A percentile compares a stretch with the other conserved stretches of the same genome.
These are phyloP conservation scores for Leucozona laternaria DNA, from an alignment of 2,888 invertebrate species.

Conservation along the genomic window DNA sequence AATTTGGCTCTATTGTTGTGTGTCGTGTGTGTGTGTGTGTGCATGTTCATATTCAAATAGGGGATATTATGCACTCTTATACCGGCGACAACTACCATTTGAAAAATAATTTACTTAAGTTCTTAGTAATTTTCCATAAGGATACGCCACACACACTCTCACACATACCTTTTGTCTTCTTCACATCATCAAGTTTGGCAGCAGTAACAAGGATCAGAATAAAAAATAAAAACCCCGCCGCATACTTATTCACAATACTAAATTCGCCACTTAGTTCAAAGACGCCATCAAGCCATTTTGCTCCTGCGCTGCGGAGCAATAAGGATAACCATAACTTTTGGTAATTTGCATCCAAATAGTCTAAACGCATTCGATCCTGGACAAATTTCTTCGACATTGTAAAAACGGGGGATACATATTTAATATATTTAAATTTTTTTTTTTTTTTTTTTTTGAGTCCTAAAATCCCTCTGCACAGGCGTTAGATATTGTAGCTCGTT, in stretches of 20 bases:
- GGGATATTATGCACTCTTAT: background rate
- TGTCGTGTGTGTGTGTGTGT: background rate
- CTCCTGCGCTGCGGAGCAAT: background rate
- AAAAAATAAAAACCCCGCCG: constrained; percentile 38
- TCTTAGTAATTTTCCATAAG: constrained; percentile 62
- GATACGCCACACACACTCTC: background rate
- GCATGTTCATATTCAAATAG: background rate
- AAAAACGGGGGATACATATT: no score
- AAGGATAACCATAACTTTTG: constrained; percentile 65
- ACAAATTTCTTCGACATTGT: constrained; percentile 41
- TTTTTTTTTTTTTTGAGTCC: background rate
- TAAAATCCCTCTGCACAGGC: constrained; percentile 10
- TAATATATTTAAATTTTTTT: background rate
- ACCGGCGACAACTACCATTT: background rate
- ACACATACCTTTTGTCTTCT: background rate
- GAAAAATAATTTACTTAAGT: constrained; percentile 63
- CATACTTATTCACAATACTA: background rate
- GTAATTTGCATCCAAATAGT: constrained; percentile 63
- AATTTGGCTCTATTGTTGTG: constrained; percentile 37
- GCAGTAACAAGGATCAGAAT: constrained; percentile 34
- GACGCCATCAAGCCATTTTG: constrained; percentile 21
- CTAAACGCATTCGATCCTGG: constrained; percentile 39
- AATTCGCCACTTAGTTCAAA: constrained; percentile 56
- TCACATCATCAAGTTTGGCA: constrained; percentile 55
- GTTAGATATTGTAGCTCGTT: constrained; percentile 54